Evolutionary conservation across 2,888 invertebrate genomes (phyloP).

Genomic region (Drosophila antonietae): DNA sequence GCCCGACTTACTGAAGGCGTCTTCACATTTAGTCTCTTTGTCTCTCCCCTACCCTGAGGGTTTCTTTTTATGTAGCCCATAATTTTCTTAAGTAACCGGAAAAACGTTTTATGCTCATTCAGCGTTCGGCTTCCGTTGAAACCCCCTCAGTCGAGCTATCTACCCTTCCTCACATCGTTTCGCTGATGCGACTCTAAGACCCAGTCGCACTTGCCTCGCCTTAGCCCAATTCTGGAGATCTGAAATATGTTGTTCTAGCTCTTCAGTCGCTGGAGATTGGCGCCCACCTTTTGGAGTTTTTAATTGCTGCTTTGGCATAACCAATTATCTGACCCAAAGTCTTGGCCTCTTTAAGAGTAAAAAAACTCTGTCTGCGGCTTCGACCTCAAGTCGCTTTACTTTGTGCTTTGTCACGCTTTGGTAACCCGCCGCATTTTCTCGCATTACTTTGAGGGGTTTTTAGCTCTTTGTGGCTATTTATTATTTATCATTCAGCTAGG

Average conservation of each 20-base stretch:
- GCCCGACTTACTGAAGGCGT: constrained; percentile 12
- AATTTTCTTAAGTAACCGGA: constrained; percentile 73
- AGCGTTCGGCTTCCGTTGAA: constrained; percentile 45
- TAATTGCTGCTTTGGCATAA: constrained; percentile 72
- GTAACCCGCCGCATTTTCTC: constrained; percentile 59
- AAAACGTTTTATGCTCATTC: constrained; percentile 59
- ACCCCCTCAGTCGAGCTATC: background rate
- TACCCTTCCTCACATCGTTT: constrained; percentile 22
- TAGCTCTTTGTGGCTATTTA: constrained; percentile 63
- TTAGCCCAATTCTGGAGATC: constrained; percentile 16
- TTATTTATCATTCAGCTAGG: constrained; percentile 62
- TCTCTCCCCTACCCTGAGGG: background rate
- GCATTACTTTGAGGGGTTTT: constrained; percentile 15
- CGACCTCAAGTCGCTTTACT: constrained; percentile 24
- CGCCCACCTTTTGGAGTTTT: constrained; percentile 59
- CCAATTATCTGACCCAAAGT: constrained; percentile 62
- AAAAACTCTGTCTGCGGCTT: constrained; percentile 26
- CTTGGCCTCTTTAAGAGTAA: background rate
- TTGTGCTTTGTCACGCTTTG: constrained; percentile 68
- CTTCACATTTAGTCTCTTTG: constrained; percentile 8
- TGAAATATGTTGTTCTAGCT: background rate
- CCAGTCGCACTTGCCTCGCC: background rate
- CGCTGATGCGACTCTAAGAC: background rate
- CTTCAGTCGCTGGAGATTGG: constrained; percentile 13
- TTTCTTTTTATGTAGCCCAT: constrained; percentile 62